phyloP scores from a whole-genome alignment of 2,113 vertebrate genomes.

The Probosciger aterrimus region DNA sequence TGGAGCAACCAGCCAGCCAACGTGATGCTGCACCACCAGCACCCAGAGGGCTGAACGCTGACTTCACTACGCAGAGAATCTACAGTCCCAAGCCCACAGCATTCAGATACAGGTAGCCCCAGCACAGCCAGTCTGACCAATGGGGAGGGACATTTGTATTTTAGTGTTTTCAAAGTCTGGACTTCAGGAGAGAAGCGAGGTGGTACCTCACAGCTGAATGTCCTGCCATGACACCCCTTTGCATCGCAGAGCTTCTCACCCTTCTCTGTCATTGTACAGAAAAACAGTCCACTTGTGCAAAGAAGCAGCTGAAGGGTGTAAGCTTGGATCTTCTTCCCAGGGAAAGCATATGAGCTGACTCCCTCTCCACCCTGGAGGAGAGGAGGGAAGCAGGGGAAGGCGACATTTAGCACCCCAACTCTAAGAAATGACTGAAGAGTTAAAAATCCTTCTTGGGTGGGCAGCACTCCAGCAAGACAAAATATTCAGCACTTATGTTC shows the following conservation, averaged over 20 bases:
- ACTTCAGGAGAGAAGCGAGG: neutral
- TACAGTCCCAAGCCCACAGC: neutral
- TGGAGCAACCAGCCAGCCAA: neutral
- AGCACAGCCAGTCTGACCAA: neutral
- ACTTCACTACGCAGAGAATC: neutral
- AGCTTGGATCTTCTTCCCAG: neutral
- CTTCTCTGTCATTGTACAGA: neutral
- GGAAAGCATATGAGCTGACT: rapidly evolving
- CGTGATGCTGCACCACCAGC: neutral
- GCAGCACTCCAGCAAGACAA: slow-evolving; percentile 11
- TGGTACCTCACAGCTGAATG: neutral
- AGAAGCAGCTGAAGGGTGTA: neutral
- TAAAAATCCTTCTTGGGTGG: neutral
- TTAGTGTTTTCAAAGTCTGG: neutral
- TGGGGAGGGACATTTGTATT: neutral
- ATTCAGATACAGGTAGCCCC: rapidly evolving
- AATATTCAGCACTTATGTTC: slow-evolving; percentile 17
- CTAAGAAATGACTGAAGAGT: neutral
- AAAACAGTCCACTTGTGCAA: neutral
- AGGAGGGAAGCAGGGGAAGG: neutral
- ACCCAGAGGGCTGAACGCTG: neutral
- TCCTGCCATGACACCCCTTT: neutral
- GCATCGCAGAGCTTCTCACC: neutral
- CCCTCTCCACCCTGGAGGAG: neutral
- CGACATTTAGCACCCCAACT: neutral